Conservation (phyloP, 1,140 invertebrate species). For the Asbolus verrucosus region DNA sequence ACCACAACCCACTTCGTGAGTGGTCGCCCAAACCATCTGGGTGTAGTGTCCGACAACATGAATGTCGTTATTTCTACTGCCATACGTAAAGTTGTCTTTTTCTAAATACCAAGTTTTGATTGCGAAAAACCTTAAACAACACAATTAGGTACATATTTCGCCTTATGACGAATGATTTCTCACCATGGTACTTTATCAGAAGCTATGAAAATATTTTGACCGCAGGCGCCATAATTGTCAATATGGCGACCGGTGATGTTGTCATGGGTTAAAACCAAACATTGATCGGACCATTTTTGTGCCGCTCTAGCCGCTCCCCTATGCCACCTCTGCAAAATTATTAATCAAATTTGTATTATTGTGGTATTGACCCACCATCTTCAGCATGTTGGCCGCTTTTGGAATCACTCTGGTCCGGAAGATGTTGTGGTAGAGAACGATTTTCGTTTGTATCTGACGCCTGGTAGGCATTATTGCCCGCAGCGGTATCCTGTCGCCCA, state of each 20-base stretch:
- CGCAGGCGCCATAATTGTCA: constrained; percentile 78
- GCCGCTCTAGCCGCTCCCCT: constrained; percentile 75
- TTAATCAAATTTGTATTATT: neutral
- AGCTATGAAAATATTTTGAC: constrained; percentile 88
- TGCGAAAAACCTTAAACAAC: constrained; percentile 78
- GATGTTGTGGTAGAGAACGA: constrained; percentile 82
- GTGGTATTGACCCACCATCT: constrained; percentile 74
- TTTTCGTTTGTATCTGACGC: constrained; percentile 75
- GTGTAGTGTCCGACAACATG: constrained; percentile 83
- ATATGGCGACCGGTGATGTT: constrained; percentile 74
- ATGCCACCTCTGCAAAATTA: constrained; percentile 77
- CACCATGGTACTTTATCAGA: constrained; percentile 84
- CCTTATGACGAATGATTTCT: constrained; percentile 59
- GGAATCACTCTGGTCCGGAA: constrained; percentile 81
- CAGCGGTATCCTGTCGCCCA: constrained; percentile 73
- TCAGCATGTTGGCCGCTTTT: constrained; percentile 82
- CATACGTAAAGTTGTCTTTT: constrained; percentile 80
- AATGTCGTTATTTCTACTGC: constrained; percentile 71
- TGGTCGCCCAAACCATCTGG: constrained; percentile 85
- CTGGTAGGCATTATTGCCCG: constrained; percentile 70
- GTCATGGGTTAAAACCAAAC: constrained; percentile 78
- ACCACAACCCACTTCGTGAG: constrained; percentile 83
- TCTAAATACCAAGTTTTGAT: constrained; percentile 85
- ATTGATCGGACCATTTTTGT: constrained; percentile 80
- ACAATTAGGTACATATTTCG: constrained; percentile 4